Evolutionary conservation across 1,140 invertebrate genomes (phyloP).

Genomic region (Ceratitis capitata): DNA sequence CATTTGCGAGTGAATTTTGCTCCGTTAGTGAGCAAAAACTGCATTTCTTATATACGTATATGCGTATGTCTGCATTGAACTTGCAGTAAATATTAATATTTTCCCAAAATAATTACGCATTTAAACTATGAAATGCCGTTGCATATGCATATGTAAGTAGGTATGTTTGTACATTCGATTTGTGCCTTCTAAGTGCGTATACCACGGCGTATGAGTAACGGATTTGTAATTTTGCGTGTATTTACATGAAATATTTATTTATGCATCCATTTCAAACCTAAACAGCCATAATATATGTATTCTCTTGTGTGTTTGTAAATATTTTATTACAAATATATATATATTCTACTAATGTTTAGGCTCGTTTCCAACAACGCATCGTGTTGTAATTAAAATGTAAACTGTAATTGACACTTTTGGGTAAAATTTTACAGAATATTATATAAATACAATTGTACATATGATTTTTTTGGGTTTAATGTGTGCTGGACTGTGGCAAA

Average conservation of each 20-base stretch:
- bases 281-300: not conserved
- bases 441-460: too few relatives aligned
- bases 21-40: too few relatives aligned
- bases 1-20: too few relatives aligned
- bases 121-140: not conserved
- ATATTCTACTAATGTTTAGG: not conserved
- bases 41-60: not conserved
- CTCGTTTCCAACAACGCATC: not conserved
- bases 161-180: too few relatives aligned
- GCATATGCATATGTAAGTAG: too few relatives aligned
- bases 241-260: not conserved
- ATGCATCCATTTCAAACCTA: not conserved
- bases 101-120: not conserved
- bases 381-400: conserved; percentile 11
- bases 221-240: conserved; percentile 4
- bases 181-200: not conserved
- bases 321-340: too few relatives aligned
- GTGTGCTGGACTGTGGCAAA: not conserved
- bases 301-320: not conserved
- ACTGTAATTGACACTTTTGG: conserved; percentile 9
- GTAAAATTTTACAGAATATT: not conserved
- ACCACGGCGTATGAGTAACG: not conserved
- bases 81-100: not conserved
- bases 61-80: not conserved
- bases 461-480: too few relatives aligned